A percentile compares a stretch with the other conserved stretches of the same genome.
Evolutionary conservation across 2,113 vertebrate genomes (phyloP).

Genomic region (Anthoscopus minutus): DNA sequence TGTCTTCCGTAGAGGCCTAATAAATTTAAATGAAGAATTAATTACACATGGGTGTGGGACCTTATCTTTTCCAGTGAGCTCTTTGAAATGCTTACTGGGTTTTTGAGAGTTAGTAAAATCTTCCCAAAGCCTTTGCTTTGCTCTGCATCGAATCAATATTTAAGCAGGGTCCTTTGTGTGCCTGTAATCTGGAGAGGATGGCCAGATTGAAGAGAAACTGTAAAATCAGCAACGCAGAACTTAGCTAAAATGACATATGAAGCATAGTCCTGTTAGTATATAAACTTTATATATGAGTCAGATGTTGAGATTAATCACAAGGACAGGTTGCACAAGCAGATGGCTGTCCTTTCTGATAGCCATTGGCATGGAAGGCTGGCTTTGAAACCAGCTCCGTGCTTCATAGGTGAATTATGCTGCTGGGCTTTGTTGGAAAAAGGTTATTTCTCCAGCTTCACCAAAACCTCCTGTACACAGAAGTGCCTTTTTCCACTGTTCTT

Average conservation of each 20-base stretch:
- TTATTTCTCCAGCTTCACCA: slow-evolving; percentile 30
- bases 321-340: slow-evolving; percentile 39
- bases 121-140: not conserved
- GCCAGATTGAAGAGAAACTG: not conserved
- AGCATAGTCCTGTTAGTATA: not conserved
- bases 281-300: slow-evolving; percentile 37
- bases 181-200: not conserved
- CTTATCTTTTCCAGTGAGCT: not conserved
- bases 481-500: not conserved
- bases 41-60: not conserved
- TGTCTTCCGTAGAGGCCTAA: not conserved
- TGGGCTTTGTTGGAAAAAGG: slow-evolving; percentile 17
- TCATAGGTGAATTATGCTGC: slow-evolving; percentile 23
- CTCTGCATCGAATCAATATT: not conserved
- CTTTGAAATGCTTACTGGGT: not conserved
- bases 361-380: slow-evolving; percentile 18
- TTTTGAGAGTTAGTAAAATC: not conserved
- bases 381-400: not conserved
- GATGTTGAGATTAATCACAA: slow-evolving; percentile 45
- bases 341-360: slow-evolving; percentile 42
- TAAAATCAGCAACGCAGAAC: not conserved
- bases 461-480: not conserved
- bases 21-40: not conserved
- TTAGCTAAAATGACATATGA: not conserved
- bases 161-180: not conserved